A percentile compares a stretch with the other conserved stretches of the same genome.
Evolutionary conservation across 2,888 invertebrate species (phyloP).

Genomic region (Ophonus ardosiacus): DNA sequence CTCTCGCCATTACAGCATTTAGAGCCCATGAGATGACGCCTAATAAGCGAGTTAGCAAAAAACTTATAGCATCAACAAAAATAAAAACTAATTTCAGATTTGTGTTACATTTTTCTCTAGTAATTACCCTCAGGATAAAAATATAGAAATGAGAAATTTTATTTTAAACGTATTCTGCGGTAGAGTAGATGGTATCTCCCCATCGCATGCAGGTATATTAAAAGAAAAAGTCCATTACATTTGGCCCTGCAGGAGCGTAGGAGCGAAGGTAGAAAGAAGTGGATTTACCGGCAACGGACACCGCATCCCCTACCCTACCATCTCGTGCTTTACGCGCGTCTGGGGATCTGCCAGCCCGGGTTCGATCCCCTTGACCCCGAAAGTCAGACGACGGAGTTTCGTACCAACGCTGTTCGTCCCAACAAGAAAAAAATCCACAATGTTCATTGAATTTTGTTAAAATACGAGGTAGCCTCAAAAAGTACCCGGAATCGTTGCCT

Average conservation of each 20-base stretch:
- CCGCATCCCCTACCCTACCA: constrained; percentile 5
- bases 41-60: too few relatives aligned
- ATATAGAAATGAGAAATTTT: not conserved
- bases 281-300: constrained; percentile 38
- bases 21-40: too few relatives aligned
- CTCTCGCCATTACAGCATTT: too few relatives aligned
- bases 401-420: not conserved
- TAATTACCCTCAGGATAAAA: too few relatives aligned
- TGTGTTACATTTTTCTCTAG: too few relatives aligned
- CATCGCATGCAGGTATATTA: not conserved
- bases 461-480: too few relatives aligned
- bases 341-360: not conserved
- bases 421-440: not conserved
- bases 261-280: constrained; percentile 13
- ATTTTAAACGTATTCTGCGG: not conserved
- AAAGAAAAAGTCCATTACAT: constrained; percentile 8
- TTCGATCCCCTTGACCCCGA: not conserved
- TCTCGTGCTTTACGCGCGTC: not conserved
- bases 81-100: too few relatives aligned
- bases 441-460: too few relatives aligned
- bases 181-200: not conserved
- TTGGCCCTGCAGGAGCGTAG: not conserved
- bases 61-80: too few relatives aligned
- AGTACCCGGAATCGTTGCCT: too few relatives aligned
- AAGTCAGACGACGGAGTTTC: not conserved